phyloP scores from a whole-genome alignment of 2,888 invertebrate species.

The Teleogryllus oceanicus region DNA sequence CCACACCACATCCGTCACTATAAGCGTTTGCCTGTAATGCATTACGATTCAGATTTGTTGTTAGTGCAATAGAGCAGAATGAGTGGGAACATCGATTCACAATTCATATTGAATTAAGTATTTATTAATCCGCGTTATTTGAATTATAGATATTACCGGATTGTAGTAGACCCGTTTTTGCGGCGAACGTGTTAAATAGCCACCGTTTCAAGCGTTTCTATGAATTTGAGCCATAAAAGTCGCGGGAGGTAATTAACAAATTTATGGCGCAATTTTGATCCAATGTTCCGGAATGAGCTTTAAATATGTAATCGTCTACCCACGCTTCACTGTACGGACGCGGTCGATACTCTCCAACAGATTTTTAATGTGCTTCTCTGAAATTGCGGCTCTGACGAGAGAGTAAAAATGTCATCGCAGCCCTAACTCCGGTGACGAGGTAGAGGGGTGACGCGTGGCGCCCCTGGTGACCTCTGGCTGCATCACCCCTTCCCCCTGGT shows the following conservation, averaged over 20 bases:
- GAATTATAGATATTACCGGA: background rate
- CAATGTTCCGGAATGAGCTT: conserved; percentile 8
- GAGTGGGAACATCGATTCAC: no score
- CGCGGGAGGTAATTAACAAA: conserved; percentile 1
- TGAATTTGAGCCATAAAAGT: conserved; percentile 3
- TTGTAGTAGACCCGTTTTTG: background rate
- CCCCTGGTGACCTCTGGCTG: no score
- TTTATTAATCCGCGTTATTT: background rate
- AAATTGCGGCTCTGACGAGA: background rate
- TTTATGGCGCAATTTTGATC: conserved; percentile 1
- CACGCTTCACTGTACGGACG: background rate
- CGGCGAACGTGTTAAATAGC: background rate
- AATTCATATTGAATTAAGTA: no score
- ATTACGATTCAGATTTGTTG: no score
- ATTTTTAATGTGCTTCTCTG: background rate
- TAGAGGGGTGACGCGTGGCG: background rate
- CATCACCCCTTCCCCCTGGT: no score
- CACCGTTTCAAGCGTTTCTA: background rate
- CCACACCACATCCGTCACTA: no score
- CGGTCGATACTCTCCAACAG: background rate
- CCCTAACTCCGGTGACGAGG: background rate
- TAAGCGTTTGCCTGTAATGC: no score
- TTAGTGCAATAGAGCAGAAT: no score
- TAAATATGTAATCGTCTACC: background rate
- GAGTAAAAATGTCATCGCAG: background rate